Conservation (phyloP, 1,140 invertebrate species). For the Hycleus phaleratus region DNA sequence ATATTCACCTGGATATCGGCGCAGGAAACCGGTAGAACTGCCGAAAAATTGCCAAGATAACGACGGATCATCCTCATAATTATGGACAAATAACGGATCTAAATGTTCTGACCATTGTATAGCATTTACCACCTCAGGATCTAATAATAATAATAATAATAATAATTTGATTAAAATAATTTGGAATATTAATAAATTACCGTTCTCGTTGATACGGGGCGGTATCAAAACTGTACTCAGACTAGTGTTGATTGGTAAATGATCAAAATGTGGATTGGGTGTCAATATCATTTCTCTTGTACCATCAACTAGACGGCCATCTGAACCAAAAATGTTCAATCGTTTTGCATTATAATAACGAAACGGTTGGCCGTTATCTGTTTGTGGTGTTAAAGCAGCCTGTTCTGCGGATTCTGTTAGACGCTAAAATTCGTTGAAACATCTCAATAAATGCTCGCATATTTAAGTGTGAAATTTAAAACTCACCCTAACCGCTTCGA, state of each 20-base stretch:
- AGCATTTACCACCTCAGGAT: constrained; percentile 70
- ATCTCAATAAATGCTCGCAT: neutral
- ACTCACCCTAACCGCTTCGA: constrained; percentile 80
- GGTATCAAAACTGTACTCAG: constrained; percentile 86
- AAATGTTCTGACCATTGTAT: constrained; percentile 89
- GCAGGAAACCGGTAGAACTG: constrained; percentile 81
- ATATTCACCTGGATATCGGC: constrained; percentile 79
- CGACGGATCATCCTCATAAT: constrained; percentile 84
- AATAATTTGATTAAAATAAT: neutral
- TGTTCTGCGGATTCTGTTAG: constrained; percentile 83
- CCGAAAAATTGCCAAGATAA: constrained; percentile 97
- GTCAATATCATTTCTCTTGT: constrained; percentile 59
- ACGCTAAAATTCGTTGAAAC: constrained; percentile 49
- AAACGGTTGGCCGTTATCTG: constrained; percentile 41
- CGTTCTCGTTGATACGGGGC: constrained; percentile 34
- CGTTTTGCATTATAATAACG: constrained; percentile 64
- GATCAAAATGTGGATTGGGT: constrained; percentile 70
- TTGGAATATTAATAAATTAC: constrained; percentile 20
- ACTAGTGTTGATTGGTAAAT: constrained; percentile 75
- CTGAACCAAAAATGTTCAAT: constrained; percentile 61
- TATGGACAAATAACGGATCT: constrained; percentile 84
- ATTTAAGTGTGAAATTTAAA: neutral
- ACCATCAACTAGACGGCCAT: constrained; percentile 57
- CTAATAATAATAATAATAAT: constrained; percentile 41
- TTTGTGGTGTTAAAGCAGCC: constrained; percentile 61